Base-by-base conservation (phyloP, 1,140 invertebrate genomes). In the Phymastichus coffea region DNA sequence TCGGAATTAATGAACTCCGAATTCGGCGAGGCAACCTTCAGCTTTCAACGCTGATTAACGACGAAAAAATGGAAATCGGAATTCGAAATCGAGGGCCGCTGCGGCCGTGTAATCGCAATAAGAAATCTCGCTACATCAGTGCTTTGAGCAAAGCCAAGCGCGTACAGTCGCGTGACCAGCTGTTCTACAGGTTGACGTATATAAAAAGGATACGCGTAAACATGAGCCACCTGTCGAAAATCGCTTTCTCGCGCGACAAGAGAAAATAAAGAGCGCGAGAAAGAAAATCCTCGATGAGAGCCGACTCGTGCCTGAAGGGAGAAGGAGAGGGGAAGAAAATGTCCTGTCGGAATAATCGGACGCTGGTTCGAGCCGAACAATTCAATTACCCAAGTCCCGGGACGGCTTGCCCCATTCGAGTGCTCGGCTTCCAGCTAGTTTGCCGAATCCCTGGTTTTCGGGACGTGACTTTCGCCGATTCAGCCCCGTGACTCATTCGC, bases 31-130 rank as follows among this genome's bases (percentile, higher is more conserved):
- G n/a, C n/a, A n/a, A n/a, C 28, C 22, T 40, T 41, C 17, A n/a
- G n/a, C 33, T 48, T 41, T 33, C 19, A 51, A 25, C 28, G 37
- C 48, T 58, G 56, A 51, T 51, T 58, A 58, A 52, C 44, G 56
- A 35, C 8, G 20, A 44, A 51, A 58, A 58, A 58, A 58, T 58
- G 56, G 56, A 51, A 58, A 58, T 58, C 40, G 35, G 26, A 51
- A 35, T 58, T 41, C 23, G 17, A 2, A 12, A 23, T 10, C 19
- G 41, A 12, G 7, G 12, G 17, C 19, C 19, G 1, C 19, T 23
- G n/a, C 4, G 20, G 1, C 10, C 14, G 38, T 4, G 17, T 43
- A 58, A 58, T 58, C 56, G 26, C 35, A 58, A 58, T 43, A 51
- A 51, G 19, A 37, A 49, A 51, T 57, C 47, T 52, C 47, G 33